Evolutionary conservation across 1,140 invertebrate species (phyloP), one percentile per base, ranked within the genome.

Genomic region (Macrobrachium nipponense): DNA sequence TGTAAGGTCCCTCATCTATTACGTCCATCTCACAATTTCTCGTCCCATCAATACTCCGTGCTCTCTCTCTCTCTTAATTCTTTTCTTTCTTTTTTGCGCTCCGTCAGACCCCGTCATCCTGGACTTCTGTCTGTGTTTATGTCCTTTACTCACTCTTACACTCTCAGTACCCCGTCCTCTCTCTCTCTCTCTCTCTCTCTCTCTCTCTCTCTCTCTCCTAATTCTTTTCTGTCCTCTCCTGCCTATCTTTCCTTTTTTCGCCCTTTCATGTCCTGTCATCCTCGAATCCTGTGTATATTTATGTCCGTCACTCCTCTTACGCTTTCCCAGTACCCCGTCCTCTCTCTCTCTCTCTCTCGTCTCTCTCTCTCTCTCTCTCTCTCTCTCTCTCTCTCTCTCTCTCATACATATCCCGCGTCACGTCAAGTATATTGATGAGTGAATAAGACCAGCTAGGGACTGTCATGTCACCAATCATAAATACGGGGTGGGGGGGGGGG

Each of bases 361-460:
- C 68, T 76, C 73, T 51, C 73, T 51, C 73, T 76, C 73, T 43
- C 73, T 51, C n/a, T n/a, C 73, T 76, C 23, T 76, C 73, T n/a
- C 59, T 62, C 59, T 60, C 58, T 62, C 18, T 79, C 20, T 20
- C 17, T 20, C 23, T 76, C 43, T 58, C 23, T 76, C 73, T 76
- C 73, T 58, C 15, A 20, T 58, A 14, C 23, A 10, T 76, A 27
- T 76, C 43, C 20, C 51, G 36, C 36, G 12, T 58, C 44, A 76
- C 43, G 18, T 6, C 72, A 75, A 18, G 20, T 23, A 18, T 15
- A 7, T 72, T 20, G 36, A 17, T 15, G 23, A 76, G 10, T 15
- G 20, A 36, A 10, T 36, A 36, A 61, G 77, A 79, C n/a, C n/a
- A 20, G 68, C 14, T 23, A 36, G 68, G 20, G 68, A 36, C 27